These are phyloP conservation scores for Pituophis catenifer DNA, from an alignment of 2,113 vertebrate species.

Conservation along the genomic window DNA sequence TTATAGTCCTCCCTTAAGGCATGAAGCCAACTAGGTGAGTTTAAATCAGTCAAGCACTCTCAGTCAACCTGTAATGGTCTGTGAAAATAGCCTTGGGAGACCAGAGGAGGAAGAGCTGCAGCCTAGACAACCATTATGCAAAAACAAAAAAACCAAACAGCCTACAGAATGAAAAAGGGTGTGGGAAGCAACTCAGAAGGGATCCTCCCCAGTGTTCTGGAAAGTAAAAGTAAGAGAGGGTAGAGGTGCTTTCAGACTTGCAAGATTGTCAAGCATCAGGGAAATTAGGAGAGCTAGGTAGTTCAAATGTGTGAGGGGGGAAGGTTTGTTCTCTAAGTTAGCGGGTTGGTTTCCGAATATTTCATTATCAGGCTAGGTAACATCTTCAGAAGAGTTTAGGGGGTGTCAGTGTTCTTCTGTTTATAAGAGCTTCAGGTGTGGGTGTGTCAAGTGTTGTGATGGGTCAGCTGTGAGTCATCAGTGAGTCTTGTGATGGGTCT, in stretches of 20 bases:
- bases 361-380: no score
- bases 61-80: not conserved
- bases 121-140: not conserved
- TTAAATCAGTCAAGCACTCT: not conserved
- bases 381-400: no score
- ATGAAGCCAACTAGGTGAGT: not conserved
- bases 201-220: not conserved
- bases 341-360: no score
- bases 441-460: no score
- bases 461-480: no score
- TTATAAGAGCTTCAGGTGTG: no score
- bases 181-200: not conserved
- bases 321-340: no score
- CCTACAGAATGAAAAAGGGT: not conserved
- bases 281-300: no score
- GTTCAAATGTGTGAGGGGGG: no score
- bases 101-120: not conserved
- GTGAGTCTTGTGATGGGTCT: no score
- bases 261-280: no score
- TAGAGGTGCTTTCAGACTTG: not conserved
- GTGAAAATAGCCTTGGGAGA: not conserved
- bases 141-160: not conserved
- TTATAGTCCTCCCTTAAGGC: not conserved
- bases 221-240: not conserved
- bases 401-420: no score